phyloP scores from a whole-genome alignment of 2,888 invertebrate species.

The Agrochola lota region DNA sequence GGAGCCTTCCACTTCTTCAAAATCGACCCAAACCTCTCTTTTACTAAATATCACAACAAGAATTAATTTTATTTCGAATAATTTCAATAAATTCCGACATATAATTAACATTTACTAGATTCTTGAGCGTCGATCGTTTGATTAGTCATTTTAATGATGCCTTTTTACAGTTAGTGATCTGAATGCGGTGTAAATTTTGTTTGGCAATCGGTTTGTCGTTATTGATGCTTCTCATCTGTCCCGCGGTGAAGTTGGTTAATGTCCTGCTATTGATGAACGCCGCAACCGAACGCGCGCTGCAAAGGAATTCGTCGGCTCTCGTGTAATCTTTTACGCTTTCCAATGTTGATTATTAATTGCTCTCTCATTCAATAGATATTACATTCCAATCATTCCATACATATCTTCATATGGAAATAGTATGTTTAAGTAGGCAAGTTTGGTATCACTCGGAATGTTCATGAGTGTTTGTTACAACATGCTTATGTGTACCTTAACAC shows the following conservation, averaged over 20 bases:
- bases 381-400: constrained; percentile 82
- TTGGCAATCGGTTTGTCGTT: constrained; percentile 80
- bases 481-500: constrained; percentile 28
- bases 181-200: constrained; percentile 85
- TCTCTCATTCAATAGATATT: constrained; percentile 84
- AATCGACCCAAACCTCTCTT: constrained; percentile 76
- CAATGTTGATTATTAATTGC: constrained; percentile 87
- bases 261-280: constrained; percentile 76
- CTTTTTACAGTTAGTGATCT: constrained; percentile 86
- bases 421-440: constrained; percentile 69
- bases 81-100: constrained; percentile 85
- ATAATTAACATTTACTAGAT: constrained; percentile 87
- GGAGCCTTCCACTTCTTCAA: constrained; percentile 78
- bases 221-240: constrained; percentile 80
- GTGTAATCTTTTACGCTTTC: constrained; percentile 88
- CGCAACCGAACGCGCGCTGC: constrained; percentile 72
- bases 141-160: constrained; percentile 87
- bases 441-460: constrained; percentile 61
- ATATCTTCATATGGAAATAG: constrained; percentile 77
- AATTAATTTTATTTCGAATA: constrained; percentile 84
- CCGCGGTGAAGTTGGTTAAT: constrained; percentile 75
- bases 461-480: constrained; percentile 63
- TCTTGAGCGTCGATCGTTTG: constrained; percentile 86
- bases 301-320: constrained; percentile 83
- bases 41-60: constrained; percentile 79